Evolutionary conservation across 2,797 vertebrate genomes (phyloP).

Genomic region (Eulemur albifrons): DNA sequence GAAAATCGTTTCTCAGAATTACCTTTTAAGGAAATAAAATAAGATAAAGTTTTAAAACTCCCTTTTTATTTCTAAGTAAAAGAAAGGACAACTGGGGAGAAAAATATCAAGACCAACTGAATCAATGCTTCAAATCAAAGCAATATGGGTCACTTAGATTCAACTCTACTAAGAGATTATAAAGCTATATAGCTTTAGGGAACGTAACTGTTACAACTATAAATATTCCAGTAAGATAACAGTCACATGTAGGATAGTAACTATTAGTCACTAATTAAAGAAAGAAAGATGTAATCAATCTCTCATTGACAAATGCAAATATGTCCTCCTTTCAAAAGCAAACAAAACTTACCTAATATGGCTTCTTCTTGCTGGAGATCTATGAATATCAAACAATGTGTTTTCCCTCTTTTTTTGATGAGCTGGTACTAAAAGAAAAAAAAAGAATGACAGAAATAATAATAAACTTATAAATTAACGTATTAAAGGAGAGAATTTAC

Average conservation of each 20-base stretch:
- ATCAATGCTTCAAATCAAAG: not conserved
- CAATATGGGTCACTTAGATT: not conserved
- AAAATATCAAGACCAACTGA: not conserved
- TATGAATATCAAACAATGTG: slow-evolving; percentile 96
- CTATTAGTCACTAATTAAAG: not conserved
- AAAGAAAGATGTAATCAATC: not conserved
- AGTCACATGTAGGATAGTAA: not conserved
- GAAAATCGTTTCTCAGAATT: not conserved
- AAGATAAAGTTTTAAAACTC: not conserved
- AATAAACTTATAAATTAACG: not conserved
- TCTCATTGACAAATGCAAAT: not conserved
- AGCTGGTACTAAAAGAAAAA: slow-evolving; percentile 89
- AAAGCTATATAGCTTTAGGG: not conserved
- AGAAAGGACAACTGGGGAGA: not conserved
- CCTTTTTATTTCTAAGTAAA: not conserved
- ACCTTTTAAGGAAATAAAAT: not conserved
- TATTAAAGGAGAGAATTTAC: slow-evolving; percentile 8
- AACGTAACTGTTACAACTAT: not conserved
- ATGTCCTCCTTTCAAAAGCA: not conserved
- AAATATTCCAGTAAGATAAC: not conserved
- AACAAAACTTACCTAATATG: slow-evolving; percentile 92
- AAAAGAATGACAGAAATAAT: slow-evolving; percentile 43
- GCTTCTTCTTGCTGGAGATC: slow-evolving; percentile 98
- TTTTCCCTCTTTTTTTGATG: slow-evolving; percentile 97
- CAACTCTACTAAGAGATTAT: not conserved